Base-by-base conservation (phyloP, 1,140 invertebrate genomes). In the Sesamia nonagrioides region DNA sequence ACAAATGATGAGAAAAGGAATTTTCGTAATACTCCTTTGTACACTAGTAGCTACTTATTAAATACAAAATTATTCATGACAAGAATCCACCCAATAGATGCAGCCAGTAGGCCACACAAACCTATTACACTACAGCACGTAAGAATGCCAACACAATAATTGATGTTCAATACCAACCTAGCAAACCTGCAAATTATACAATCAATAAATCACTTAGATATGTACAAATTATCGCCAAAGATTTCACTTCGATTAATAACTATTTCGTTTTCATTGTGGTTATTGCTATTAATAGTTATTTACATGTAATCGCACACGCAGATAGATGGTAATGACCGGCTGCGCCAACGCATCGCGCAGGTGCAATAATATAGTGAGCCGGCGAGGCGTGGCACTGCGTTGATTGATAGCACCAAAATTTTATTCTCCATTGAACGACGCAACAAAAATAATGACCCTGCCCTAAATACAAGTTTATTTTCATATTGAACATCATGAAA, bases 231-330 rank as follows among this genome's bases (percentile, higher is more conserved):
- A 77, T 68, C 61, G 74, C 74, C 66, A 72, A 45, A 72, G 66
- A 81, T 82, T 83, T 80, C 77, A 77, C 68, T 52, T 61, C 66
- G 74, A 83, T 78, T 79, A 77, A 79, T 81, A 80, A 85, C 80
- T 79, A 84, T 83, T 83, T 80, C 52, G 80, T 83, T 83, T 85
- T 83, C 80, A 77, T 78, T 73, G 37, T 63, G 61, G 72, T 71
- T 74, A 79, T 82, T 77, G 79, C 77, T 79, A 83, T 83, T 82
- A 80, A 82, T 84, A 80, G 78, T 84, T 82, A 81, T 82, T 79
- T 77, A 79, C 74, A 74, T 56, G 45, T 48, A 35, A 77, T 83
- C 83, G 71, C 82, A 58, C 58, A 73, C 79, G 68, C 60, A 78
- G 79, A 83, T 81, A 83, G 78, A 85, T 78, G 82, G 50, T 83